These are phyloP conservation scores for Aurelia coerulea DNA, from an alignment of 30 jellyfish, hydroid and myxozoan species.

Conservation along the genomic window DNA sequence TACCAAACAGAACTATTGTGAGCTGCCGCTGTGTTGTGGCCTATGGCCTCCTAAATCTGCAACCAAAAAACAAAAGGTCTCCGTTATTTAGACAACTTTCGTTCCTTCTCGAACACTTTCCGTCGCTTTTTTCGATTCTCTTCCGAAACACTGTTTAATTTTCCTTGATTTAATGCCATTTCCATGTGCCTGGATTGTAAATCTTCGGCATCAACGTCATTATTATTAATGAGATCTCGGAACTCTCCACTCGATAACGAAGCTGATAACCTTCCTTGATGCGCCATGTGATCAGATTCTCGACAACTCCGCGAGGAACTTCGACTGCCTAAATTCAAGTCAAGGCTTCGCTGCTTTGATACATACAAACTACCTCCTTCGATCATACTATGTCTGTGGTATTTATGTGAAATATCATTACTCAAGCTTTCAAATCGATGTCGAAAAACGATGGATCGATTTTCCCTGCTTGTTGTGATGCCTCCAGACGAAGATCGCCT, in stretches of 20 bases:
- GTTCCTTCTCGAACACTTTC: conserved; percentile 76
- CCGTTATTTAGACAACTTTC: conserved; percentile 67
- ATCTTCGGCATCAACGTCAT: conserved; percentile 58
- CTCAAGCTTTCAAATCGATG: conserved; percentile 57
- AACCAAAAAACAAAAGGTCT: too few relatives aligned
- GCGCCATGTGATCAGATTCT: conserved; percentile 58
- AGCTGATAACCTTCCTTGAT: conserved; percentile 48
- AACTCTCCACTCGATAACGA: conserved; percentile 56
- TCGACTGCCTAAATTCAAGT: conserved; percentile 35
- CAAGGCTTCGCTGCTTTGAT: conserved; percentile 55
- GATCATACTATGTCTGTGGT: conserved; percentile 75
- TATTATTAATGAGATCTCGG: conserved; percentile 69
- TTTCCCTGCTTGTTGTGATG: conserved; percentile 21
- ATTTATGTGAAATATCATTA: conserved; percentile 67
- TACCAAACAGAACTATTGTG: too few relatives aligned
- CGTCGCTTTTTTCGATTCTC: conserved; percentile 78
- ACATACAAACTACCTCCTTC: conserved; percentile 56
- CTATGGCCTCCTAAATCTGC: too few relatives aligned
- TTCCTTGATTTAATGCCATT: conserved; percentile 89
- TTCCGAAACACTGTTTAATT: conserved; percentile 84
- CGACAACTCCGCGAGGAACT: neutral
- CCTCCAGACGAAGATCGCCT: conserved; percentile 55
- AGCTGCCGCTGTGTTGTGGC: too few relatives aligned
- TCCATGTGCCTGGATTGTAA: conserved; percentile 91
- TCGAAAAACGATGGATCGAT: conserved; percentile 50